Base-by-base conservation (phyloP, 2,888 invertebrate genomes). In the Artemia sinica region DNA sequence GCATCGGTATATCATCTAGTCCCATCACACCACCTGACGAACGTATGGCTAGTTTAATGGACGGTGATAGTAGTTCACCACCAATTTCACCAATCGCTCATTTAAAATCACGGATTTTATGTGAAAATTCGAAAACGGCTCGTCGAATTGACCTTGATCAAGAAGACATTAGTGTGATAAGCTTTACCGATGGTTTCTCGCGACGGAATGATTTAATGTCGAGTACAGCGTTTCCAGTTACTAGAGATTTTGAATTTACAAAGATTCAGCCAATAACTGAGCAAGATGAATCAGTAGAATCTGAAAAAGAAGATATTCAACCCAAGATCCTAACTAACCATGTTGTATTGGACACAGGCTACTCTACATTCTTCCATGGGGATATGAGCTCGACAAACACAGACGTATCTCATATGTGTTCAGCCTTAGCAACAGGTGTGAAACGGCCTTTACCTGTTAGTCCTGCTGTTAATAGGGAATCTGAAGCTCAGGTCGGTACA, bases 401-500 rank as follows among this genome's bases (percentile, higher is more conserved):
- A 18, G 63, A 58, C 12, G 14, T 58, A 28, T 58, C 63, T 11
- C n/a, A 18, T n/a, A n/a, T 28, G 14, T 58, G 63, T 9, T n/a
- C 63, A 28, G 9, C 14, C 9, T 18, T 28, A 28, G 63, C 28
- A 58, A 58, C 63, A 8, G 63, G 63, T 58, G 63, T 58, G 63
- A 58, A 58, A 58, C 63, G 63, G 63, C 63, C 63, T 18, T 58
- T 58, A 58, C 63, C 63, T 58, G n/a, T 58, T n/a, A 58, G 63
- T 58, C 63, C 63, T n/a, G 63, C 63, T 18, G 9, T 58, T n/a
- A 58, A 58, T 58, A 58, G 63, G 10, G 63, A 58, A 58, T 28
- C 63, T 18, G 11, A 18, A 28, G 28, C 63, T 28, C 63, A 58
- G 10, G 63, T 58, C 9, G 63, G 63, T 11, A 58, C 63, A 28